A percentile compares a stretch with the other conserved stretches of the same genome.
Evolutionary conservation across 92 coral and sea anemone species (phyloP).

Genomic region (Bergia sp.): DNA sequence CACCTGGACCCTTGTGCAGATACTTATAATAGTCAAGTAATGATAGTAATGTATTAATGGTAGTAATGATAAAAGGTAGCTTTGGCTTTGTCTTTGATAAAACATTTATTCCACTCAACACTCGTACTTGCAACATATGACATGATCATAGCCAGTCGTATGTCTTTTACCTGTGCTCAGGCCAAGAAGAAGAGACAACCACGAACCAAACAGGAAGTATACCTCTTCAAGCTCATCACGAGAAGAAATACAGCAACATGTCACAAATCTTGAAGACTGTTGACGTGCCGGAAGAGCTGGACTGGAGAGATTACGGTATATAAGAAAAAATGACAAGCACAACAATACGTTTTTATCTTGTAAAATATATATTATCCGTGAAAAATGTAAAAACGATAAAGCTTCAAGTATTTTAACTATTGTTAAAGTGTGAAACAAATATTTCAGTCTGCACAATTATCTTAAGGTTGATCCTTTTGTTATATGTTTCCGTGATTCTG

Average conservation of each 20-base stretch:
- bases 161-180: slow-evolving; percentile 9
- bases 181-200: slow-evolving; percentile 61
- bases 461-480: no score
- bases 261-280: slow-evolving; percentile 64
- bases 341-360: background rate
- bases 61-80: no score
- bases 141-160: no score
- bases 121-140: no score
- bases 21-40: no score
- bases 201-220: slow-evolving; percentile 77
- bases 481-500: no score
- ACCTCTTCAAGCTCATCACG: slow-evolving; percentile 68
- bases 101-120: no score
- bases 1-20: no score
- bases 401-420: no score
- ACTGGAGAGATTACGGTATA: slow-evolving; percentile 97
- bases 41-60: no score
- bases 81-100: no score
- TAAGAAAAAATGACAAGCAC: background rate
- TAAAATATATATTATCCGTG: background rate
- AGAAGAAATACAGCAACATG: slow-evolving; percentile 67
- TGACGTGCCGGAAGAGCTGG: slow-evolving; percentile 92
- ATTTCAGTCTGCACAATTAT: background rate
- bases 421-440: no score
- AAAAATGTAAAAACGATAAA: background rate